phyloP scores from a whole-genome alignment of 2,113 vertebrate species.

The Chelonoidis abingdonii region DNA sequence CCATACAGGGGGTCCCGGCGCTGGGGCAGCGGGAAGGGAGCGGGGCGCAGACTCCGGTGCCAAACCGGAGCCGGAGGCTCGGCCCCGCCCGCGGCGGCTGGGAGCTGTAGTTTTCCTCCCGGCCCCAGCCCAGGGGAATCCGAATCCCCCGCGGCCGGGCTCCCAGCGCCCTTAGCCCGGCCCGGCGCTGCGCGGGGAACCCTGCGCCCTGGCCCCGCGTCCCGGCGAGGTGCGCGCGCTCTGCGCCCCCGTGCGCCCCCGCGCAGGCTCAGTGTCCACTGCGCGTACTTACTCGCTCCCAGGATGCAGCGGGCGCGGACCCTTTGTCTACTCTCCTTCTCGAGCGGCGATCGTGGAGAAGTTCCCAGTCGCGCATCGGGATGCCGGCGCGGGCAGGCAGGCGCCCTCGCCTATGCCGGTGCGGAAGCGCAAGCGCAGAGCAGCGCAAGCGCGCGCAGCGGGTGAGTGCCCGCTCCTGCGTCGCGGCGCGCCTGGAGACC shows the following conservation, averaged over 20 bases:
- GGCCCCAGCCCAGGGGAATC: neutral
- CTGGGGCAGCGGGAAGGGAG: neutral
- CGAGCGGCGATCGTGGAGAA: neutral
- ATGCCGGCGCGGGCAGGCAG: neutral
- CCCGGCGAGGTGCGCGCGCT: neutral
- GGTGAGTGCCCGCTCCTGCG: neutral
- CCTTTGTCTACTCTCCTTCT: neutral
- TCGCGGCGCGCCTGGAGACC: too few species aligned
- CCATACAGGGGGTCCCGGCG: constrained; percentile 10
- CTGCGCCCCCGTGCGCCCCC: neutral
- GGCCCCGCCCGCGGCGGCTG: too few species aligned
- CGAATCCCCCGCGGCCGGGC: too few species aligned
- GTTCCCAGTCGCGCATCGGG: neutral
- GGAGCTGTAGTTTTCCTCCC: neutral
- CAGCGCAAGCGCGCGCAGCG: neutral
- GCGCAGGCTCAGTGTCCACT: too few species aligned
- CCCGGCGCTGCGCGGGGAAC: too few species aligned
- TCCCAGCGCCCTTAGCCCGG: too few species aligned
- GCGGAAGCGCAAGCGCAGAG: too few species aligned
- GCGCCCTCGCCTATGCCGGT: too few species aligned
- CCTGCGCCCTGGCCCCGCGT: neutral
- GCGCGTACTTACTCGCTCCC: neutral
- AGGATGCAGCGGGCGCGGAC: neutral
- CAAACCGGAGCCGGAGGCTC: neutral
- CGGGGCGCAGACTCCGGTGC: constrained; percentile 1